Evolutionary conservation across 2,797 vertebrate species (phyloP).

Genomic region (Glyptemys insculpta): DNA sequence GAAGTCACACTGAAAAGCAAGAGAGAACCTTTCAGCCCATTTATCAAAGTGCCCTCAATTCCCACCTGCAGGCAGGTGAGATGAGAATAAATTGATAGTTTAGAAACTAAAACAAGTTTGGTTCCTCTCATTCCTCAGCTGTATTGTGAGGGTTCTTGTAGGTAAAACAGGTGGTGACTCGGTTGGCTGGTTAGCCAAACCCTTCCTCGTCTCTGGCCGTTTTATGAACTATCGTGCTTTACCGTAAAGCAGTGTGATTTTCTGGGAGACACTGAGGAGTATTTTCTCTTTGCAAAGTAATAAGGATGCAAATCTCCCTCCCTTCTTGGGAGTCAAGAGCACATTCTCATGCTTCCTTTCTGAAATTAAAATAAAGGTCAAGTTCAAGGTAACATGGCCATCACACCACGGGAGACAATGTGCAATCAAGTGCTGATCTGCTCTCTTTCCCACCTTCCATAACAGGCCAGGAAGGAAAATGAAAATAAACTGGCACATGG

Average conservation of each 20-base stretch:
- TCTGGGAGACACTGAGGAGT: constrained; percentile 26
- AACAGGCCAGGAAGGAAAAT: not conserved
- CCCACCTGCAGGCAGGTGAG: rapidly evolving
- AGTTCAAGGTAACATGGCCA: not conserved
- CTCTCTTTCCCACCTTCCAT: not conserved
- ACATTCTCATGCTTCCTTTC: constrained; percentile 60
- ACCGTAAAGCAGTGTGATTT: constrained; percentile 19
- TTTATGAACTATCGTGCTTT: not conserved
- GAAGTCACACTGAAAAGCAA: not conserved
- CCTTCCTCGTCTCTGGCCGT: rapidly evolving
- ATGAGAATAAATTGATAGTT: not conserved
- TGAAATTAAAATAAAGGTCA: constrained; percentile 75
- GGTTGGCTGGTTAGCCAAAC: rapidly evolving
- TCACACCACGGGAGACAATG: not conserved
- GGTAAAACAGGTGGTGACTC: not conserved
- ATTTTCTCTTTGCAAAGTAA: constrained; percentile 49
- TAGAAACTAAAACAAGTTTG: not conserved
- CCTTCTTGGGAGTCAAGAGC: constrained; percentile 59
- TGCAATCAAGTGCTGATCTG: not conserved
- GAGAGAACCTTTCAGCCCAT: not conserved
- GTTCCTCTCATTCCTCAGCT: rapidly evolving
- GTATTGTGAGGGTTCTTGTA: not conserved
- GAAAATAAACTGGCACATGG: not conserved
- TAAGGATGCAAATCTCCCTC: constrained; percentile 56
- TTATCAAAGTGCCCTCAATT: not conserved